phyloP scores from a whole-genome alignment of 2,113 vertebrate genomes.

The Sapajus apella region DNA sequence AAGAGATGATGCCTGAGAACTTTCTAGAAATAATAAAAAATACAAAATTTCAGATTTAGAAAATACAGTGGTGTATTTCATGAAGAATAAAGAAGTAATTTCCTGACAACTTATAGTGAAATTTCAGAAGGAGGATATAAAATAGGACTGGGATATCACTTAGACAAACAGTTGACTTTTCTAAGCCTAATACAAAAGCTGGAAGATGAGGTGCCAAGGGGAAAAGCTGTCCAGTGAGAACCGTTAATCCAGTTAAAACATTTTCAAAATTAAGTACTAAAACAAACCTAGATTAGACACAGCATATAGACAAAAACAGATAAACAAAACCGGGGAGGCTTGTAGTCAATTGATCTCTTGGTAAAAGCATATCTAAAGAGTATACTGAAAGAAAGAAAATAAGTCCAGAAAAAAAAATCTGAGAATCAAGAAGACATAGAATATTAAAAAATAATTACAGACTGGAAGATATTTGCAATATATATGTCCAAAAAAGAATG shows the following conservation, averaged over 20 bases:
- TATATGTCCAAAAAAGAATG: neutral
- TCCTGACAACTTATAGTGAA: neutral
- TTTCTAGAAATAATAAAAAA: neutral
- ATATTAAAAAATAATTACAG: neutral
- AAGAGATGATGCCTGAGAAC: neutral
- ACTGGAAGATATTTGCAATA: neutral
- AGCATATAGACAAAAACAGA: no score
- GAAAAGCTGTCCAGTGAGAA: neutral
- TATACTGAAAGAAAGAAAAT: neutral
- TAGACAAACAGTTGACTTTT: neutral
- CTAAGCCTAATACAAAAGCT: neutral
- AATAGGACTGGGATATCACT: neutral
- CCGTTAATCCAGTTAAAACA: neutral
- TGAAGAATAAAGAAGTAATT: neutral
- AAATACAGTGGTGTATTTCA: neutral
- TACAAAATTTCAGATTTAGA: neutral
- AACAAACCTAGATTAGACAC: no score
- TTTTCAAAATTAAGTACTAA: neutral
- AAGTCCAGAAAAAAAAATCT: neutral
- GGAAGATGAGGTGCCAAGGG: neutral
- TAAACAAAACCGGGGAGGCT: neutral
- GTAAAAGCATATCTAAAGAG: neutral
- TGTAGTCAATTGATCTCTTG: neutral
- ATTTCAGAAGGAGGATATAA: neutral
- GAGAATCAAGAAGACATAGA: neutral